Conservation (phyloP, 1,140 invertebrate genomes). For the Pseudobourletiella spinata region DNA sequence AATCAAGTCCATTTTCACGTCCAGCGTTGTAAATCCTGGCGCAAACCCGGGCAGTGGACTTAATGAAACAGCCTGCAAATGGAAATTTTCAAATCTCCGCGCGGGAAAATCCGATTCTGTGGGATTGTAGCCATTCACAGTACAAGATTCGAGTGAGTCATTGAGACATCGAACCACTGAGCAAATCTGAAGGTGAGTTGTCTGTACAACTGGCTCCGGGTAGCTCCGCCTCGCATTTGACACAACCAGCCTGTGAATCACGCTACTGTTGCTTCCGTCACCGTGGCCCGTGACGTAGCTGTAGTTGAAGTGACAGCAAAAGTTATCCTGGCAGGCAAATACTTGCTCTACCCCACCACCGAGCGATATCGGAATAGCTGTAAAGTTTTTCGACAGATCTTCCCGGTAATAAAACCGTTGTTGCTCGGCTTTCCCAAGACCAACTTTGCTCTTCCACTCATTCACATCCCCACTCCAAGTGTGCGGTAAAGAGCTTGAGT, state of each 20-base stretch:
- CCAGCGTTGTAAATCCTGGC: slow-evolving; percentile 21
- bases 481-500: too few relatives aligned
- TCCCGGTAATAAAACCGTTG: slow-evolving; percentile 21
- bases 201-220: slow-evolving; percentile 6
- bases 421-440: too few relatives aligned
- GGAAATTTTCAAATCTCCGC: background rate
- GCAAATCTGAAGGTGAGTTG: slow-evolving; percentile 27
- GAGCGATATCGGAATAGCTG: slow-evolving; percentile 1
- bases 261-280: background rate
- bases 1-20: slow-evolving; percentile 11
- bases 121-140: background rate
- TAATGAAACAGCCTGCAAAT: background rate
- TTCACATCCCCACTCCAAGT: too few relatives aligned
- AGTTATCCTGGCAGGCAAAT: slow-evolving; percentile 15
- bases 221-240: slow-evolving; percentile 22
- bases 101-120: background rate
- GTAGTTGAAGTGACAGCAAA: slow-evolving; percentile 29
- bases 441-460: too few relatives aligned
- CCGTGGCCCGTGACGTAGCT: background rate
- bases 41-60: too few relatives aligned
- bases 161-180: slow-evolving; percentile 19
- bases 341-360: background rate
- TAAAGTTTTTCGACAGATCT: slow-evolving; percentile 23
- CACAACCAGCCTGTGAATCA: slow-evolving; percentile 16
- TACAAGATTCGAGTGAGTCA: slow-evolving; percentile 16